These are phyloP conservation scores for Ranitomeya imitator DNA, from an alignment of 2,113 vertebrate species.

Conservation along the genomic window DNA sequence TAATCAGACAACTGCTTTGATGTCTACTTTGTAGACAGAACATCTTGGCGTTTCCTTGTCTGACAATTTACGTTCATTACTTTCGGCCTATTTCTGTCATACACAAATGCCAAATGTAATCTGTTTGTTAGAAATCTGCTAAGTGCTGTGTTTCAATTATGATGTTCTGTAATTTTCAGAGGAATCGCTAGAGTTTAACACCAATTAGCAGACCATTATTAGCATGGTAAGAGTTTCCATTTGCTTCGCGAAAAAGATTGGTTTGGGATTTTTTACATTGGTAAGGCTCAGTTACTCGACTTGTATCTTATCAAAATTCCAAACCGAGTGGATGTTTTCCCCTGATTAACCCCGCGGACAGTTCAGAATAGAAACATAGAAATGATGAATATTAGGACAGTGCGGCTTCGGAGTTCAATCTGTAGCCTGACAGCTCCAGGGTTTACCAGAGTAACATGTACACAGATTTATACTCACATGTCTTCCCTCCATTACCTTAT, in stretches of 20 bases:
- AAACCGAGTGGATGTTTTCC: not conserved
- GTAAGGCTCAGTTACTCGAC: not conserved
- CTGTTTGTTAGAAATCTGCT: constrained; percentile 11
- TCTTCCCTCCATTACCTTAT: not conserved
- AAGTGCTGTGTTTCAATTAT: not conserved
- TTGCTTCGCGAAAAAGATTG: not conserved
- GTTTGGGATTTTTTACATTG: not conserved
- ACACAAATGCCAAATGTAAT: not conserved
- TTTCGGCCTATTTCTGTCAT: not conserved
- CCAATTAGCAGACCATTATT: constrained; percentile 22
- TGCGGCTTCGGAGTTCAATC: too few relatives aligned
- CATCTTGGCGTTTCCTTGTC: not conserved
- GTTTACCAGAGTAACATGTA: not conserved
- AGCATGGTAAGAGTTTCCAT: not conserved
- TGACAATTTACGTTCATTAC: not conserved
- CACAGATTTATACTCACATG: not conserved
- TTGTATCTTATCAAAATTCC: not conserved
- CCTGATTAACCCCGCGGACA: not conserved
- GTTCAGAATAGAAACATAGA: constrained; percentile 1
- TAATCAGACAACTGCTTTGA: not conserved
- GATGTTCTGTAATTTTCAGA: constrained; percentile 3
- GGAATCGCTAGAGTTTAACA: not conserved
- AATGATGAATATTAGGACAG: not conserved
- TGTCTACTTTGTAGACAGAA: not conserved
- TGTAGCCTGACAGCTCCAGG: not conserved